Percentiles rank a stretch among this genome's conserved stretches.
Conservation (phyloP, 1,140 invertebrate genomes). For the Phenacoccus solenopsis region DNA sequence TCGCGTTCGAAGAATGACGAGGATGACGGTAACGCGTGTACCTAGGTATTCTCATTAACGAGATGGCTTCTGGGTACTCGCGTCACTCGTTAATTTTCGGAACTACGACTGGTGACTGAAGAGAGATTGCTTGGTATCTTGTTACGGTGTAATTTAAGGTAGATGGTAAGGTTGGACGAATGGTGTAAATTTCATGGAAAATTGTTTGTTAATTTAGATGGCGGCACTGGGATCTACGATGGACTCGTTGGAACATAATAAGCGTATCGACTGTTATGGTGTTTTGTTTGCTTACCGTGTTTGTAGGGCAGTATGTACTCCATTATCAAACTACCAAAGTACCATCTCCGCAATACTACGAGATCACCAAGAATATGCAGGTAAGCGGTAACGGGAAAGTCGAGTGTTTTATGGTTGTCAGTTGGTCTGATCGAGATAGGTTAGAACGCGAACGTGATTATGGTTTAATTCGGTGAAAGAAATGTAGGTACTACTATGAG, state of each 20-base stretch:
- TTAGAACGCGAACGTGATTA: not conserved
- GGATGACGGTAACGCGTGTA: too few species aligned
- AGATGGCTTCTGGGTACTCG: too few species aligned
- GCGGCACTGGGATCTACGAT: slow-evolving; percentile 4
- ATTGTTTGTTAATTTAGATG: slow-evolving; percentile 10
- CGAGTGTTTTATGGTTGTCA: not conserved
- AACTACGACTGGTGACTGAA: too few species aligned
- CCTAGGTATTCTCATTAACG: too few species aligned
- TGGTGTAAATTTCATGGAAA: too few species aligned
- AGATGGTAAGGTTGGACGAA: too few species aligned
- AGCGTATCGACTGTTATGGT: slow-evolving; percentile 13
- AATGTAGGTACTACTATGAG: too few species aligned
- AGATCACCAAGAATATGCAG: not conserved
- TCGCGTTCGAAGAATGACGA: too few species aligned
- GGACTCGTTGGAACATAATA: slow-evolving; percentile 12
- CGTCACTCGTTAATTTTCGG: too few species aligned
- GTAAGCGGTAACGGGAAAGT: not conserved
- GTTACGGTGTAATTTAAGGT: too few species aligned
- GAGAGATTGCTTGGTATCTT: too few species aligned
- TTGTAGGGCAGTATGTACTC: slow-evolving; percentile 9
- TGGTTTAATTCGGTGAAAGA: not conserved
- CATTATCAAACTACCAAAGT: slow-evolving; percentile 2
- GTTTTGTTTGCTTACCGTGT: slow-evolving; percentile 12
- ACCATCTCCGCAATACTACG: not conserved
- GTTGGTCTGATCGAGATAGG: not conserved